Percentiles rank a stretch among this genome's conserved stretches.
phyloP scores from a whole-genome alignment of 2,113 vertebrate genomes.

The Ancistrus triradiatus region DNA sequence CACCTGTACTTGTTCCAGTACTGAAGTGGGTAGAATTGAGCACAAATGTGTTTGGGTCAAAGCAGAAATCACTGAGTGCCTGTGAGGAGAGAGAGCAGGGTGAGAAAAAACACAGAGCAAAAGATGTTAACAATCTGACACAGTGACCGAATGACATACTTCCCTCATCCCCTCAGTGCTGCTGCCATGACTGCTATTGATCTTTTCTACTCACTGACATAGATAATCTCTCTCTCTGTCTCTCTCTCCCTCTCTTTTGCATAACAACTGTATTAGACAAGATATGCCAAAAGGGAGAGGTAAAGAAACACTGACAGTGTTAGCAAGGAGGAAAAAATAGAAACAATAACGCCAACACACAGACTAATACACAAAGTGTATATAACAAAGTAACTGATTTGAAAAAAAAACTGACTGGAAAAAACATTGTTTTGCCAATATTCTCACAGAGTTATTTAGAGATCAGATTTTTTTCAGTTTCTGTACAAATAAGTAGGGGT shows the following conservation, averaged over 20 bases:
- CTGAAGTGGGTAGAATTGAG: slow-evolving; percentile 84
- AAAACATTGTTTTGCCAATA: too few relatives aligned
- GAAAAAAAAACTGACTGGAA: too few relatives aligned
- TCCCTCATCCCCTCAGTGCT: slow-evolving; percentile 38
- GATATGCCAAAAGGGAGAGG: not conserved
- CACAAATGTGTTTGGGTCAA: slow-evolving; percentile 77
- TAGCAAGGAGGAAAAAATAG: too few relatives aligned
- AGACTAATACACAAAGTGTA: too few relatives aligned
- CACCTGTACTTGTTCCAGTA: slow-evolving; percentile 79
- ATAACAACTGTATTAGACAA: not conserved
- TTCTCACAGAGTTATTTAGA: too few relatives aligned
- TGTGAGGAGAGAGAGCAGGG: slow-evolving; percentile 45
- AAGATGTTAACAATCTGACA: slow-evolving; percentile 43
- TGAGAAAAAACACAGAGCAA: slow-evolving; percentile 35
- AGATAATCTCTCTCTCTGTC: slow-evolving; percentile 4
- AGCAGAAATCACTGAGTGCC: slow-evolving; percentile 89
- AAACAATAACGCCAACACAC: too few relatives aligned
- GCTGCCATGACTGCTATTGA: slow-evolving; percentile 47
- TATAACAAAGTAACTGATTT: too few relatives aligned
- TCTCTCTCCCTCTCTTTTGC: slow-evolving; percentile 1
- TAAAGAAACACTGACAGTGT: too few relatives aligned
- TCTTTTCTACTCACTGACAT: slow-evolving; percentile 41
- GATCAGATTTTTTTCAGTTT: too few relatives aligned
- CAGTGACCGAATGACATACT: slow-evolving; percentile 65
- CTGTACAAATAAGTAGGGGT: too few relatives aligned